Base-by-base conservation (phyloP, 2,797 vertebrate species). In the Chaetophractus vellerosus region DNA sequence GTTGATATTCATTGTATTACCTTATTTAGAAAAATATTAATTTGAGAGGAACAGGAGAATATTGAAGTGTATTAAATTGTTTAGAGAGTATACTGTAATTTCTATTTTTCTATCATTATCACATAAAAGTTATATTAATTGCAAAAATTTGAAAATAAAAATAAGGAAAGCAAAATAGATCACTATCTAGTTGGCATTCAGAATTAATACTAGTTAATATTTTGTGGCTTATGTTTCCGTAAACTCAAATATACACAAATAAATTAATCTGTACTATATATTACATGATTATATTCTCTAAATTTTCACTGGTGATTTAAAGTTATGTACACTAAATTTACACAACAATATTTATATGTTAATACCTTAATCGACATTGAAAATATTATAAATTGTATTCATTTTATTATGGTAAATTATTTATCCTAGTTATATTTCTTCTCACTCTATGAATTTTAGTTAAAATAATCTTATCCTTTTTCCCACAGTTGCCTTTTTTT, bases 1-100 rank as follows among this genome's bases (percentile, higher is more conserved):
- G 31, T 31, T 26, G 19, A n/a, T 81, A 66, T 72, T 88, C 31
- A 28, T 64, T 48, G 9, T 45, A 81, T 66, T 88, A 78, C 18
- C 2, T 11, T 23, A 71, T 90, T 4, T 41, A 52, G 33, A 15
- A 68, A 15, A 68, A 66, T 50, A 50, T 50, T 6, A 16, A 52
- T 84, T 0, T 0, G 4, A 2, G 7, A 33, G 3, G 14, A 61
- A 18, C n/a, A n/a, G n/a, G 2, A 45, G 18, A 1, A 69, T 68
- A 61, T 41, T 38, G 5, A 85, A 15, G 28, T 3, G 8, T 88
- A 82, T 33, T 16, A 84, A 57, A 75, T 11, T 76, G 6, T 19
- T 82, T 76, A 59, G 48, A 36, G 76, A 93, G 1, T 6, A n/a
- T n/a, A 45, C 19, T 81, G 7, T 76, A 66, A 66, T 28, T 59